A percentile compares a stretch with the other conserved stretches of the same genome.
These are phyloP conservation scores for Labia minor DNA, from an alignment of 2,888 invertebrate genomes.

Conservation along the genomic window DNA sequence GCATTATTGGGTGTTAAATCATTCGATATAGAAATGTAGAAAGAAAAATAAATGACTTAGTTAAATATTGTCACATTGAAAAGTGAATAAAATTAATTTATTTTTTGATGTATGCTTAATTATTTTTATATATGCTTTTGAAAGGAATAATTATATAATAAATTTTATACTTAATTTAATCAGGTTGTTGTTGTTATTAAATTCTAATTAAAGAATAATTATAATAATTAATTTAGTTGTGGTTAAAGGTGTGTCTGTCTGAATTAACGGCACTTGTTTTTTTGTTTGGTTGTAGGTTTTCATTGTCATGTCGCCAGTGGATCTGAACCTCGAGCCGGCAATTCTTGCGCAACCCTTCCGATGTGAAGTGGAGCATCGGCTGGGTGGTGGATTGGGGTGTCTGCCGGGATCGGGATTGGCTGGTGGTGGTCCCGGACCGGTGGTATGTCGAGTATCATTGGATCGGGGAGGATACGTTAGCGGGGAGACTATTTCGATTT, in stretches of 20 bases:
- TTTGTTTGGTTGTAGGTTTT: slow-evolving; percentile 47
- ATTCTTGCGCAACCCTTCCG: slow-evolving; percentile 82
- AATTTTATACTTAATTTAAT: too few species aligned
- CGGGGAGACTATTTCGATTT: slow-evolving; percentile 81
- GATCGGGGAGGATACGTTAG: slow-evolving; percentile 92
- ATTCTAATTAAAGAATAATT: too few species aligned
- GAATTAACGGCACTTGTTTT: not conserved
- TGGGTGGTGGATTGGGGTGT: slow-evolving; percentile 43
- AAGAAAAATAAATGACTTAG: too few species aligned
- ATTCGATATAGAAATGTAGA: too few species aligned
- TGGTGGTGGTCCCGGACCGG: slow-evolving; percentile 78
- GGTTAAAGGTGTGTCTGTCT: not conserved
- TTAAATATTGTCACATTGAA: too few species aligned
- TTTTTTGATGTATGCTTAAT: too few species aligned
- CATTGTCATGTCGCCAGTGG: slow-evolving; percentile 92
- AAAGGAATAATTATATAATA: too few species aligned
- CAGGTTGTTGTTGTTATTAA: too few species aligned
- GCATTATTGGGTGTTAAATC: too few species aligned
- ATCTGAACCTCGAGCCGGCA: slow-evolving; percentile 79
- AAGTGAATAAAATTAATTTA: too few species aligned
- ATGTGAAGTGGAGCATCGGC: slow-evolving; percentile 80
- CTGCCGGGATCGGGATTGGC: slow-evolving; percentile 42
- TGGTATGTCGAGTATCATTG: slow-evolving; percentile 72
- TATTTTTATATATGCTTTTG: too few species aligned
- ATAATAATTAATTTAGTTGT: too few species aligned